Conservation (phyloP, 2,113 vertebrate species). For the Pygoscelis antarcticus region DNA sequence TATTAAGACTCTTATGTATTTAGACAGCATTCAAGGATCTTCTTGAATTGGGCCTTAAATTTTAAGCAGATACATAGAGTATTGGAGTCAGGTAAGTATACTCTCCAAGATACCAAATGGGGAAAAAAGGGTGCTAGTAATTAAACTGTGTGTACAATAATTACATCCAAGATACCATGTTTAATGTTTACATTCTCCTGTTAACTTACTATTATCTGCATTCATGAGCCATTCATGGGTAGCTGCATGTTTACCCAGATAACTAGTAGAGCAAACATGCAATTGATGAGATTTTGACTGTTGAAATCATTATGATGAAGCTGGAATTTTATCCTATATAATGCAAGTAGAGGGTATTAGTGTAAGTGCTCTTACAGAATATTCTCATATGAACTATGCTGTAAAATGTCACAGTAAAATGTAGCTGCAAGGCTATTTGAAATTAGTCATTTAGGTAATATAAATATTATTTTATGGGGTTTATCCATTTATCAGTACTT, state of each 20-base stretch:
- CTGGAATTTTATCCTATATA: background rate
- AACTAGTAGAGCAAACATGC: background rate
- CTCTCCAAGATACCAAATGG: background rate
- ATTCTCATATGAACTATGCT: background rate
- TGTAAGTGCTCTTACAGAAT: background rate
- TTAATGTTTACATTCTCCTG: background rate
- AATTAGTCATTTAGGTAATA: constrained; percentile 25
- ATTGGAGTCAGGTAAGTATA: background rate
- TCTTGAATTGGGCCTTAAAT: background rate
- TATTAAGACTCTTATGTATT: background rate
- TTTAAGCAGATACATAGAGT: background rate
- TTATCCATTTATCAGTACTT: background rate
- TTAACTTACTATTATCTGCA: background rate
- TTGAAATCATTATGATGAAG: background rate
- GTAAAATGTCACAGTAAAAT: constrained; percentile 35
- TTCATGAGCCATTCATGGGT: background rate
- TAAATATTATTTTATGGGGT: constrained; percentile 2
- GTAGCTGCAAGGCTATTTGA: constrained; percentile 23
- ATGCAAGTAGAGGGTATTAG: background rate
- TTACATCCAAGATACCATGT: background rate
- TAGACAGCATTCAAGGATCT: background rate
- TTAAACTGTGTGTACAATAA: background rate
- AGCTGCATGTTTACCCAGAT: background rate
- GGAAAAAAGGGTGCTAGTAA: background rate
- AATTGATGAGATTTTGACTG: background rate